Percentiles rank a stretch among this genome's conserved stretches.
phyloP scores from a whole-genome alignment of 2,797 vertebrate genomes.

The Percopsis omiscomaycus region DNA sequence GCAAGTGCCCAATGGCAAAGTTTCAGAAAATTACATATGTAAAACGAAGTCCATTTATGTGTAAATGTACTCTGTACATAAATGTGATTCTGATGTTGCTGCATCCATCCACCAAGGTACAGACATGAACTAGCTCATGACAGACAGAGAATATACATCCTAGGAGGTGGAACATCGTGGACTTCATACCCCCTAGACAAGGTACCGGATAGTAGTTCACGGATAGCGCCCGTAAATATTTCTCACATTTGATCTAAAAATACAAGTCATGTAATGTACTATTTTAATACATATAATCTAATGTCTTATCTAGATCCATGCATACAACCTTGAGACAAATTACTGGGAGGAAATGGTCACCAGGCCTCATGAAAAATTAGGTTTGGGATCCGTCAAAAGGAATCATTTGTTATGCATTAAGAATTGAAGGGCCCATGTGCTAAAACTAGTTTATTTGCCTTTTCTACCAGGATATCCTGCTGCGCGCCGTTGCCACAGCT shows the following conservation, averaged over 20 bases:
- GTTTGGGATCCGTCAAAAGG: slow-evolving; percentile 61
- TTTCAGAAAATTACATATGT: no score
- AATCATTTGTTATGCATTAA: no score
- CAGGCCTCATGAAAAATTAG: slow-evolving; percentile 91
- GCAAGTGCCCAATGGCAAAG: no score
- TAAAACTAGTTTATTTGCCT: background rate
- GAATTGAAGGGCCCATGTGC: background rate
- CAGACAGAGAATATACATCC: slow-evolving; percentile 90
- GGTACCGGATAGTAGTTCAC: slow-evolving; percentile 64
- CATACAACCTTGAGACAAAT: slow-evolving; percentile 97
- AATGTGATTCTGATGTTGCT: background rate
- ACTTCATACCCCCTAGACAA: slow-evolving; percentile 94
- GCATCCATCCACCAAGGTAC: slow-evolving; percentile 78
- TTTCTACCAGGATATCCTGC: slow-evolving; percentile 88
- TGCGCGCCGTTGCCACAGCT: slow-evolving; percentile 94
- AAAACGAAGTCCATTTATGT: no score
- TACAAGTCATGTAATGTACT: background rate
- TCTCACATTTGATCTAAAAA: background rate
- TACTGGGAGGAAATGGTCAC: slow-evolving; percentile 95
- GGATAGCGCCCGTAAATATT: background rate
- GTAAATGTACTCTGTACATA: no score
- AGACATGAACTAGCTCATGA: slow-evolving; percentile 96
- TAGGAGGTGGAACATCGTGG: slow-evolving; percentile 98
- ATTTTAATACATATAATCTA: background rate
- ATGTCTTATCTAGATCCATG: slow-evolving; percentile 83